These are phyloP conservation scores for Otus sunia DNA, from an alignment of 2,113 vertebrate genomes.

Conservation along the genomic window DNA sequence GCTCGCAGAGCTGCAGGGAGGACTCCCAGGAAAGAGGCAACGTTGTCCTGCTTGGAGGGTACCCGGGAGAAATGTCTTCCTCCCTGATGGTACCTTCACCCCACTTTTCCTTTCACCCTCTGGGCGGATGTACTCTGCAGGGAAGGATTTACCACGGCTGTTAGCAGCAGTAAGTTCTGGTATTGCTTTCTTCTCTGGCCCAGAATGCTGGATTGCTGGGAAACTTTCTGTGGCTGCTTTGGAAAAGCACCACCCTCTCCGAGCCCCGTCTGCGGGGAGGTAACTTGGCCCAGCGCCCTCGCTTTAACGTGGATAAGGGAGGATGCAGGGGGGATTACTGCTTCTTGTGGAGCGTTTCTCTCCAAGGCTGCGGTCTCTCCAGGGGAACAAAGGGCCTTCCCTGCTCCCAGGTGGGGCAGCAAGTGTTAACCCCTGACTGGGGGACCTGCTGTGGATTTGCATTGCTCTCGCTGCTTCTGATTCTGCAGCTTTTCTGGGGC, in stretches of 20 bases:
- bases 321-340: background rate
- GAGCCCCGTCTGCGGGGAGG: background rate
- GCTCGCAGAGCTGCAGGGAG: background rate
- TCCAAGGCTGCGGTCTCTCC: background rate
- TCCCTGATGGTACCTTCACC: too few species aligned
- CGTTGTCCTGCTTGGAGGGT: background rate
- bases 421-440: background rate
- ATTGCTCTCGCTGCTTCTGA: background rate
- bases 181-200: background rate
- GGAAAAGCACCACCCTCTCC: background rate
- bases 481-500: background rate
- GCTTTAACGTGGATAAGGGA: too few species aligned
- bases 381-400: background rate
- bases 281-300: background rate
- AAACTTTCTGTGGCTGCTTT: background rate
- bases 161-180: background rate
- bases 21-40: background rate
- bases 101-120: too few species aligned
- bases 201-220: background rate
- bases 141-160: accelerated
- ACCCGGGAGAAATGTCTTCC: background rate
- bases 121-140: background rate
- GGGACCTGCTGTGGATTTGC: background rate
- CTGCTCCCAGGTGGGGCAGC: background rate
- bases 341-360: background rate